phyloP scores from a whole-genome alignment of 2,113 vertebrate genomes.

The Spermophilus dauricus region DNA sequence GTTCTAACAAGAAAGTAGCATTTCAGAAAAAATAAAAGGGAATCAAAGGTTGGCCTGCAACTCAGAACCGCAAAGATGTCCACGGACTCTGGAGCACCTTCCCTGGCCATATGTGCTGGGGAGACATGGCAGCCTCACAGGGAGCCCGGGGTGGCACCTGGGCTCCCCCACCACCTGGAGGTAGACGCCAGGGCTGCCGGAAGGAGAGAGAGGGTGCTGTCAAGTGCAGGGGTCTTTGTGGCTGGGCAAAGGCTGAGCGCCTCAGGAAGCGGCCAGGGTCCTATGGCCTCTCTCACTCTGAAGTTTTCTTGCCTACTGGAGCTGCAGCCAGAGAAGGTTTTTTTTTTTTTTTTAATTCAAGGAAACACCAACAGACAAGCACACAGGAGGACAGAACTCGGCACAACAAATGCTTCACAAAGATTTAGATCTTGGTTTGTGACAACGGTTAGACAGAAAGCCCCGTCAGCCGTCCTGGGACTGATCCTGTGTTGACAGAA shows the following conservation, averaged over 20 bases:
- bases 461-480: background rate
- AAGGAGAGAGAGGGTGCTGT: no score
- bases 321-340: background rate
- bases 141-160: no score
- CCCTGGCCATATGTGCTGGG: background rate
- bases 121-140: background rate
- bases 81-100: background rate
- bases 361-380: background rate
- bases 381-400: background rate
- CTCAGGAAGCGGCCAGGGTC: no score
- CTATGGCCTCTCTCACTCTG: background rate
- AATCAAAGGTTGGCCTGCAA: background rate
- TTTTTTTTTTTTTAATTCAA: background rate
- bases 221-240: no score
- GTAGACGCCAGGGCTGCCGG: no score
- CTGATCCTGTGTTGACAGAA: background rate
- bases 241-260: no score
- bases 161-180: no score
- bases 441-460: background rate
- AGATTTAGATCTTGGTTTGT: background rate
- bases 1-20: background rate
- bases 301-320: rapidly evolving
- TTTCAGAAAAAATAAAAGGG: slow-evolving; percentile 12
- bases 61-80: background rate
- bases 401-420: background rate